Conservation (phyloP, 2,797 vertebrate species). For the Microctenopoma stevenorrisi region DNA sequence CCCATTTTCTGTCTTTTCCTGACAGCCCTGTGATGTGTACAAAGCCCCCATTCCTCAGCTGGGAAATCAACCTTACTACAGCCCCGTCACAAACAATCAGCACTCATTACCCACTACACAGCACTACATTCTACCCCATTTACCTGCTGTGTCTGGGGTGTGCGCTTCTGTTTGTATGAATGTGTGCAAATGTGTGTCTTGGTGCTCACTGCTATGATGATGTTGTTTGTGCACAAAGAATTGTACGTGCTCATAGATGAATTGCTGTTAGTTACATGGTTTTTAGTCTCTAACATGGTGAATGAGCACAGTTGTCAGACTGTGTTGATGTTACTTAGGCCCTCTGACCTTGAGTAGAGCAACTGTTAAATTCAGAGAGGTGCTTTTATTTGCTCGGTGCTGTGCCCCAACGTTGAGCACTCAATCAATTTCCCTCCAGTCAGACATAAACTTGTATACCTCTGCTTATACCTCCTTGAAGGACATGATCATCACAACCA, state of each 20-base stretch:
- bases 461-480: slow-evolving; percentile 63
- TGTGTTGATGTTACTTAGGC: slow-evolving; percentile 30
- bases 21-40: slow-evolving; percentile 78
- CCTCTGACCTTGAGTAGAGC: slow-evolving; percentile 57
- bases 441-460: slow-evolving; percentile 53
- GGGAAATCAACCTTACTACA: slow-evolving; percentile 82
- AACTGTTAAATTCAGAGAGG: slow-evolving; percentile 59
- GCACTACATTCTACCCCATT: slow-evolving; percentile 70
- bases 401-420: slow-evolving; percentile 43
- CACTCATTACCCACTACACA: slow-evolving; percentile 75
- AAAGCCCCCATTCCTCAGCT: slow-evolving; percentile 75
- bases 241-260: slow-evolving; percentile 37
- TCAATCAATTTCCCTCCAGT: slow-evolving; percentile 68
- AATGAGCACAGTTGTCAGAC: slow-evolving; percentile 44
- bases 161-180: slow-evolving; percentile 13
- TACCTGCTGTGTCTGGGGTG: slow-evolving; percentile 60
- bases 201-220: slow-evolving; percentile 17
- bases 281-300: slow-evolving; percentile 44
- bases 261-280: slow-evolving; percentile 40
- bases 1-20: slow-evolving; percentile 76
- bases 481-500: slow-evolving; percentile 69
- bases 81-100: slow-evolving; percentile 81
- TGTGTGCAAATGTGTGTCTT: not conserved
- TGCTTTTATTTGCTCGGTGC: slow-evolving; percentile 60
- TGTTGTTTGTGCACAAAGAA: slow-evolving; percentile 55